These are phyloP conservation scores for Rallus crepitans DNA, from an alignment of 2,797 vertebrate species.

Conservation along the genomic window DNA sequence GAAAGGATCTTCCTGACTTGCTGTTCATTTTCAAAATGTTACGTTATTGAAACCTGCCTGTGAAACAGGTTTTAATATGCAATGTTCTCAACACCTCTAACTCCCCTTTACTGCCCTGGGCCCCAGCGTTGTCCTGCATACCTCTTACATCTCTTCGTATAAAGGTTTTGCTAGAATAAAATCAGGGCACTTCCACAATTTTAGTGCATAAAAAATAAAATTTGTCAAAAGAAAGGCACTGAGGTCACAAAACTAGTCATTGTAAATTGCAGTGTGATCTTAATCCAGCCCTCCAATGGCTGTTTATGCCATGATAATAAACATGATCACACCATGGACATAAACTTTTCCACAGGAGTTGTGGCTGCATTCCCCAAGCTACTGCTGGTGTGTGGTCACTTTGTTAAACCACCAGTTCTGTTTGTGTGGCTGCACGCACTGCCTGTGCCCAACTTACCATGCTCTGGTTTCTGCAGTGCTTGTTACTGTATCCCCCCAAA, in stretches of 20 bases:
- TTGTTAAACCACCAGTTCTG: too few species aligned
- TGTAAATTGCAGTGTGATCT: background rate
- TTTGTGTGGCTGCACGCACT: accelerated
- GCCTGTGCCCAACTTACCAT: too few species aligned
- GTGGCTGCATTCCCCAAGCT: background rate
- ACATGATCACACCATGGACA: background rate
- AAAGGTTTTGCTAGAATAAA: background rate
- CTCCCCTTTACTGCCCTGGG: background rate
- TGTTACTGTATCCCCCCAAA: background rate
- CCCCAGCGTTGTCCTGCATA: background rate
- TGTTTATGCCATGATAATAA: background rate
- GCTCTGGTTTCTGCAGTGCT: background rate
- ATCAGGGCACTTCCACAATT: background rate
- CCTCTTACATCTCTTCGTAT: accelerated
- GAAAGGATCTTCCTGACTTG: background rate
- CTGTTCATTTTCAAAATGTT: background rate
- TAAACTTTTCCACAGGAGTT: background rate
- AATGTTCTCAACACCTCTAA: background rate
- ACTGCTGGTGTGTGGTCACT: background rate
- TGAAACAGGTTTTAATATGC: background rate
- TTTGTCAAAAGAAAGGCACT: background rate
- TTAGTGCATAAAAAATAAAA: background rate
- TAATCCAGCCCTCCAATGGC: background rate
- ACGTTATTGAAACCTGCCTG: background rate
- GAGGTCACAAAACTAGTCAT: background rate